Percentiles rank a stretch among this genome's conserved stretches.
Evolutionary conservation across 1,140 invertebrate genomes (phyloP).

Genomic region (Monomorium pharaonis): DNA sequence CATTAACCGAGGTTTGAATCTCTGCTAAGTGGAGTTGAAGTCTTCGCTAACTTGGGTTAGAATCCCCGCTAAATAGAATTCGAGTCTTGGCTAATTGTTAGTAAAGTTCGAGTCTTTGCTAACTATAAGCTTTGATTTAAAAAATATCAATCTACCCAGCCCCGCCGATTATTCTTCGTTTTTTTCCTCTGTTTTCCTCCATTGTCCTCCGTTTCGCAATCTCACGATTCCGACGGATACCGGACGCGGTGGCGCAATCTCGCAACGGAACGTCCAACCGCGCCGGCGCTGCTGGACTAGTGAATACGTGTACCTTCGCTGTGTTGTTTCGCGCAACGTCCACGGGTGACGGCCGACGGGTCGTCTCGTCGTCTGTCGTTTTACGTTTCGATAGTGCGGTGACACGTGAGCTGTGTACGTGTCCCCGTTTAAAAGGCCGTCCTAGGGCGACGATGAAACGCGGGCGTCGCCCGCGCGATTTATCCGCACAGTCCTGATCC

Average conservation of each 20-base stretch:
- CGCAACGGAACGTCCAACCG: neutral
- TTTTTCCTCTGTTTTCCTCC: no score
- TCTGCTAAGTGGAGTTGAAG: no score
- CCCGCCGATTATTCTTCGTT: no score
- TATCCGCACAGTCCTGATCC: neutral
- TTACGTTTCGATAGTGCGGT: neutral
- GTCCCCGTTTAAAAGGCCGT: no score
- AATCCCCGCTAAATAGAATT: no score
- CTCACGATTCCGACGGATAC: no score
- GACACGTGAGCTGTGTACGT: neutral
- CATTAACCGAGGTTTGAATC: neutral
- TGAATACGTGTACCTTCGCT: conserved; percentile 64
- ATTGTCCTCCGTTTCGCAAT: no score
- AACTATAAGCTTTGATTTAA: no score
- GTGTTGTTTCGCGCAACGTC: conserved; percentile 36
- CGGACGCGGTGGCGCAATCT: conserved; percentile 36
- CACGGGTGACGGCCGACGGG: neutral
- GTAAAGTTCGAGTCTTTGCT: no score
- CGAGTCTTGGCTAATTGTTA: no score
- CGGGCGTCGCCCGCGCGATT: neutral
- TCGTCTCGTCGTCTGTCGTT: neutral
- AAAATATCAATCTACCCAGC: no score
- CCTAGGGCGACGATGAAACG: neutral
- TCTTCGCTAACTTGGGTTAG: no score
- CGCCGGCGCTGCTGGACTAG: neutral